Evolutionary conservation across 2,797 vertebrate genomes (phyloP).

Genomic region (Halcyon leucocephala): DNA sequence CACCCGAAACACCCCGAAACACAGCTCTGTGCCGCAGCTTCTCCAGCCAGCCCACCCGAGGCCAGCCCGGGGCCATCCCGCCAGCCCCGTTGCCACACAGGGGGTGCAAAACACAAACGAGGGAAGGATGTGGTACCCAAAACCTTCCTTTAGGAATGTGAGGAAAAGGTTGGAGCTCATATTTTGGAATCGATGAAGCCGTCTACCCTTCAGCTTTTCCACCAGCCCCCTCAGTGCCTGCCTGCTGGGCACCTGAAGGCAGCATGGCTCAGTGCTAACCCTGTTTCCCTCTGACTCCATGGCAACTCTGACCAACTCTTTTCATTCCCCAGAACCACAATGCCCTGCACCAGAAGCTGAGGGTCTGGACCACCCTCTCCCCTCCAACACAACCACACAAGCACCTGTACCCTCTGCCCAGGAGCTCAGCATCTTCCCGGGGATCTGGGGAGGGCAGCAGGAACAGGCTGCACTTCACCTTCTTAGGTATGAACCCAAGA

Average conservation of each 20-base stretch:
- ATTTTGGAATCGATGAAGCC: neutral
- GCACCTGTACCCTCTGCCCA: fast-evolving
- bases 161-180: fast-evolving
- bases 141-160: neutral
- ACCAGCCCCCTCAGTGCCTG: fast-evolving
- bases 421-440: neutral
- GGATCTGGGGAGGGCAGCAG: neutral
- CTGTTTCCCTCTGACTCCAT: fast-evolving
- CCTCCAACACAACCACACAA: neutral
- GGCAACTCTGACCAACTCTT: fast-evolving
- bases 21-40: fast-evolving
- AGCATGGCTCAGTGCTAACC: fast-evolving
- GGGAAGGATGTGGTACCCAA: neutral
- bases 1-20: neutral
- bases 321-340: neutral
- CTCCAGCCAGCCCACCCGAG: neutral
- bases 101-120: neutral
- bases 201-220: neutral
- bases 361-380: neutral
- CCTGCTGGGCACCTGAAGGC: fast-evolving
- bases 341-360: fast-evolving
- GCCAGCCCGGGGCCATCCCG: neutral
- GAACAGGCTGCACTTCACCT: neutral
- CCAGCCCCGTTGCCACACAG: fast-evolving
- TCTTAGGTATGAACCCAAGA: neutral